Evolutionary conservation across 2,113 vertebrate genomes (phyloP), one percentile per base, ranked within the genome.

Genomic region (Xiphophorus couchianus): DNA sequence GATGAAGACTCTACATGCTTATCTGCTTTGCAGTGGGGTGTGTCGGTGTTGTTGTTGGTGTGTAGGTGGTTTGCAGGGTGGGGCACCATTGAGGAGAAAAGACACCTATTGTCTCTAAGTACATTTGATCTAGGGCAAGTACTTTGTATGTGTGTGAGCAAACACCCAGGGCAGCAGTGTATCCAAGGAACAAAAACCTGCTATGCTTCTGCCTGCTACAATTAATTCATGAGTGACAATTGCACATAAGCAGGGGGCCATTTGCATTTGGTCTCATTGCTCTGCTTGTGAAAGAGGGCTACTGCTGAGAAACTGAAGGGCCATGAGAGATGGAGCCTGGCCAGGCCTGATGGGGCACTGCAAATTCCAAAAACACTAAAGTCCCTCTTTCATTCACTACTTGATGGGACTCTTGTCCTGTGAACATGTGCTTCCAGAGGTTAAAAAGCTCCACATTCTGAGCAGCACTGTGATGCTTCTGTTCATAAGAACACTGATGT

Each of bases 221-320:
- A 54, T 84, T 73, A 83, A 83, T 76, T 77, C 67, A 62, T 19
- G 68, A 84, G 79, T 65, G 81, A 86, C 68, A 84, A 85, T 72
- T 81, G 60, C 73, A 80, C 80, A 72, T 69, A 66, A 77, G 83
- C 66, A 62, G 76, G 66, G 61, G 75, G 60, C 51, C 77, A 88
- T 93, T 93, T 91, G 84, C 91, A 89, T 94, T 76, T 89, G 89
- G 92, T 88, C 86, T 76, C 89, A 90, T 93, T 88, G 81, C 85
- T 86, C 64, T 60, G 80, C 62, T 67, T 87, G 85, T 88, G 78
- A 87, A 78, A 35, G 69, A 62, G 84, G 74, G 58, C 68, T 71
- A 69, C 84, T 90, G 82, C 82, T 78, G 73, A 81, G 72, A 68
- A 79, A 67, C 84, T 71, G 73, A 54, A 74, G 61, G 78, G 35